These are phyloP conservation scores for Maniola hyperantus DNA, from an alignment of 2,888 invertebrate species.

Conservation along the genomic window DNA sequence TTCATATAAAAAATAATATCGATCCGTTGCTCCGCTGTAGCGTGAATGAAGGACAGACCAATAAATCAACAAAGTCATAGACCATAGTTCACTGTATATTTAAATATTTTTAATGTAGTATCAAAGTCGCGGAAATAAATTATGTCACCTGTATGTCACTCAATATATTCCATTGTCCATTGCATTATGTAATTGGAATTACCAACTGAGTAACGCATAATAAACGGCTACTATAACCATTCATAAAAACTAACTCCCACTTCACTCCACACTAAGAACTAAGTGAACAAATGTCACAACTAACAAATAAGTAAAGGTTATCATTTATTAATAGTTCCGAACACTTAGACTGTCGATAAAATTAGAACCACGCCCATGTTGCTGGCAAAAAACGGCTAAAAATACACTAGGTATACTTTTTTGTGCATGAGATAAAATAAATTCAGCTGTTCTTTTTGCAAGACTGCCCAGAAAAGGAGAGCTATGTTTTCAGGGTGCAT, in stretches of 20 bases:
- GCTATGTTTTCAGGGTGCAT: too few species aligned
- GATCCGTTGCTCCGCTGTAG: too few species aligned
- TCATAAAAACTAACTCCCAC: constrained; percentile 33
- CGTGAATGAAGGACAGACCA: too few species aligned
- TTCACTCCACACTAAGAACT: constrained; percentile 13
- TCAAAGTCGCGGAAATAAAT: background rate
- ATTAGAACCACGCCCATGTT: background rate
- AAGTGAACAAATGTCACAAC: constrained; percentile 1
- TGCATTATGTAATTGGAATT: constrained; percentile 68
- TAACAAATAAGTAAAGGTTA: background rate
- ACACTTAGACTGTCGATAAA: background rate
- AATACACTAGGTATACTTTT: background rate
- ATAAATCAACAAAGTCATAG: too few species aligned
- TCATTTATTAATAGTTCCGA: constrained; percentile 2
- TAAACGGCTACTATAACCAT: constrained; percentile 30
- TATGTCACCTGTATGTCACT: constrained; percentile 16
- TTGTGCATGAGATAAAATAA: background rate
- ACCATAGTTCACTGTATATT: too few species aligned
- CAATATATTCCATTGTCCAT: constrained; percentile 38
- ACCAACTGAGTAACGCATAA: constrained; percentile 52
- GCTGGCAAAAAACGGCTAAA: constrained; percentile 1
- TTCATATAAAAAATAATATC: too few species aligned
- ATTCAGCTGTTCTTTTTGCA: background rate
- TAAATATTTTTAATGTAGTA: background rate
- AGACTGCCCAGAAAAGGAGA: too few species aligned